phyloP scores from a whole-genome alignment of 2,888 invertebrate species.

The Balanococcus diminutus region DNA sequence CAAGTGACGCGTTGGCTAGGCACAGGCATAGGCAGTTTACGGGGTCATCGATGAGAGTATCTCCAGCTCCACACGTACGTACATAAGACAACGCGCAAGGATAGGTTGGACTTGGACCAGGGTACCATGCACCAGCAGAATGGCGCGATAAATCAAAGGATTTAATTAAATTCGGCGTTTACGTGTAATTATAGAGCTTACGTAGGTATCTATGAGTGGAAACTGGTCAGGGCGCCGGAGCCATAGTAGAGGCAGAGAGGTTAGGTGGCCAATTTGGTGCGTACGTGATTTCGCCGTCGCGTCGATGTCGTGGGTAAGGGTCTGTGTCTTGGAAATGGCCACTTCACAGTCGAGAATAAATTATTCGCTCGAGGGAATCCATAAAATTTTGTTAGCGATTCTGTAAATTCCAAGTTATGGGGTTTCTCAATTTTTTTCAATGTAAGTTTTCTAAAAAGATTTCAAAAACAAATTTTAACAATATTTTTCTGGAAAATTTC shows the following conservation, averaged over 20 bases:
- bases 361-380: too few relatives aligned
- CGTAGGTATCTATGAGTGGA: not conserved
- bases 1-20: constrained; percentile 3
- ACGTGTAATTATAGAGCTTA: constrained; percentile 3
- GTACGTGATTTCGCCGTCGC: not conserved
- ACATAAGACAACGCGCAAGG: not conserved
- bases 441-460: too few relatives aligned
- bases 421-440: too few relatives aligned
- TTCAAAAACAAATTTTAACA: too few relatives aligned
- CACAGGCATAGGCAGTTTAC: not conserved
- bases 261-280: not conserved
- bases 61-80: not conserved
- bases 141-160: constrained; percentile 24
- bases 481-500: too few relatives aligned
- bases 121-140: not conserved
- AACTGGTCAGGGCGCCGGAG: not conserved
- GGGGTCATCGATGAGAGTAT: not conserved
- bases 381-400: too few relatives aligned
- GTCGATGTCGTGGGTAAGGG: not conserved
- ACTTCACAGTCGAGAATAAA: too few relatives aligned
- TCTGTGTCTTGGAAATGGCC: not conserved
- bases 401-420: too few relatives aligned
- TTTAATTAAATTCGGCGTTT: constrained; percentile 41
- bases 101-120: too few relatives aligned
- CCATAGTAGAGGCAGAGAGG: not conserved